Percentiles rank a stretch among this genome's conserved stretches.
Evolutionary conservation across 2,797 vertebrate genomes (phyloP).

Genomic region (Oryzias dopingdopingensis): DNA sequence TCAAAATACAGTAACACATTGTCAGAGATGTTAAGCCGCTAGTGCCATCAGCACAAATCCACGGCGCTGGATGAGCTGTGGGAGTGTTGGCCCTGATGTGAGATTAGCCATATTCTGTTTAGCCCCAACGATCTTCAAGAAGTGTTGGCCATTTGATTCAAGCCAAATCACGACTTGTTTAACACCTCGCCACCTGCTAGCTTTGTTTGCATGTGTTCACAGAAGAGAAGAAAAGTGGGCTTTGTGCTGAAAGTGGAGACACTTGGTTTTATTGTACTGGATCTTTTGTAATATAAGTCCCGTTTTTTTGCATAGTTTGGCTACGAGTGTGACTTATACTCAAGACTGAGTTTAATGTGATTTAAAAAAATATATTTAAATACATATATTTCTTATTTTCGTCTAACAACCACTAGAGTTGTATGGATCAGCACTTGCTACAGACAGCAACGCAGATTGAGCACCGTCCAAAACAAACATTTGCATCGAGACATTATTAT

Average conservation of each 20-base stretch:
- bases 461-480: too few species aligned
- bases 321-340: too few species aligned
- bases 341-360: too few species aligned
- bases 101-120: constrained; percentile 59
- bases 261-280: background rate
- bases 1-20: too few species aligned
- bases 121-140: constrained; percentile 38
- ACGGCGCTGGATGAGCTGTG: constrained; percentile 24
- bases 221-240: background rate
- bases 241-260: constrained; percentile 8
- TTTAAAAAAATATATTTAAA: too few species aligned
- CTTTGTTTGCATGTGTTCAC: constrained; percentile 26
- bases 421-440: too few species aligned
- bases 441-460: too few species aligned
- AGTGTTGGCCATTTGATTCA: constrained; percentile 40
- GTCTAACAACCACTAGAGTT: too few species aligned
- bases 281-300: too few species aligned
- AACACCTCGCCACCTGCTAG: constrained; percentile 59
- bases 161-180: constrained; percentile 60
- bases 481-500: too few species aligned
- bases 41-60: constrained; percentile 20
- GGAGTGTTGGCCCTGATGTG: constrained; percentile 27
- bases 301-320: too few species aligned
- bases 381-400: too few species aligned
- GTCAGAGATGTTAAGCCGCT: constrained; percentile 6